phyloP scores from a whole-genome alignment of 2,888 invertebrate species.

The Aradus depressus region DNA sequence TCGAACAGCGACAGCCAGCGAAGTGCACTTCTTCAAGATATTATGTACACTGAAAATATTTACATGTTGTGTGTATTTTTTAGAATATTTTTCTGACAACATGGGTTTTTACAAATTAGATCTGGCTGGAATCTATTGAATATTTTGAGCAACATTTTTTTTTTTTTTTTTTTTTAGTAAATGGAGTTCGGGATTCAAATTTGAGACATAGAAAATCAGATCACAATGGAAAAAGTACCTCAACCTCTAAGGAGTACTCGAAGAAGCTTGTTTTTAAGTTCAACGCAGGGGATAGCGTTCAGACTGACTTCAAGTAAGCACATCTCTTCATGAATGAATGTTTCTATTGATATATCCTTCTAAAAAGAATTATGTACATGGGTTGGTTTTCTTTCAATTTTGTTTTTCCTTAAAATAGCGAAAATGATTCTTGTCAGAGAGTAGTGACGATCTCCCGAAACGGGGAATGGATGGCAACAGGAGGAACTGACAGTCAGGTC shows the following conservation, averaged over 20 bases:
- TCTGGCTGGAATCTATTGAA: background rate
- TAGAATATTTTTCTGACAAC: no score
- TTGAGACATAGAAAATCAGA: constrained; percentile 17
- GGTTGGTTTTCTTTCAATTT: background rate
- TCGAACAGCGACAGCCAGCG: no score
- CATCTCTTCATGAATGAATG: background rate
- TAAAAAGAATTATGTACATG: background rate
- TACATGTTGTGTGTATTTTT: no score
- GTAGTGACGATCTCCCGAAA: constrained; percentile 68
- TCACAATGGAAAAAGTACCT: constrained; percentile 15
- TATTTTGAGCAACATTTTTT: background rate
- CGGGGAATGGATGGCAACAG: constrained; percentile 75
- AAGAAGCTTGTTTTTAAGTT: constrained; percentile 57
- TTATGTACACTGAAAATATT: no score
- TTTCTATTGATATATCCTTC: background rate
- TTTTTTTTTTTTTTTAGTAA: constrained; percentile 15
- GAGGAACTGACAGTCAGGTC: constrained; percentile 79
- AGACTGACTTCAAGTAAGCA: constrained; percentile 66
- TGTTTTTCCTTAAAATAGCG: constrained; percentile 7
- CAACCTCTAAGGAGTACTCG: no score
- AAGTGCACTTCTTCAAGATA: no score
- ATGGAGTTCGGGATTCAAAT: constrained; percentile 19
- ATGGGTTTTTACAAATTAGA: no score
- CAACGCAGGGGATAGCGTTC: constrained; percentile 65
- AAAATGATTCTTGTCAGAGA: constrained; percentile 69